phyloP scores from a whole-genome alignment of 2,888 invertebrate species.

The Drosophila merina region DNA sequence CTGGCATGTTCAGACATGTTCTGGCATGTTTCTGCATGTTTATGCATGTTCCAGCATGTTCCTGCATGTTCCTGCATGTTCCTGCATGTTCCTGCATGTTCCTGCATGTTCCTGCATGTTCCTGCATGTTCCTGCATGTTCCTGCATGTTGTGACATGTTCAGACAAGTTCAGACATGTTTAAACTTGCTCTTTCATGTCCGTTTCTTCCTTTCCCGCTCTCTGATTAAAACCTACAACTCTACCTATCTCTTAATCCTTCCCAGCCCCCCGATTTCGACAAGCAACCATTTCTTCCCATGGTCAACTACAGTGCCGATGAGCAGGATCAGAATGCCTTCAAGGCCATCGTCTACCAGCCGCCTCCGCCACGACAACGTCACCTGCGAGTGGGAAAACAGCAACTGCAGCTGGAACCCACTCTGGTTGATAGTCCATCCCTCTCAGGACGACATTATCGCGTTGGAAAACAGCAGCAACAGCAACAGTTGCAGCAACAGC shows the following conservation, averaged over 20 bases:
- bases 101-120: no score
- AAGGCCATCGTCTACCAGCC: conserved; percentile 81
- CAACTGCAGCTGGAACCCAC: conserved; percentile 76
- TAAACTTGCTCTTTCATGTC: no score
- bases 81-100: no score
- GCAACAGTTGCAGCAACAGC: conserved; percentile 23
- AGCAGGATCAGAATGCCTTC: conserved; percentile 82
- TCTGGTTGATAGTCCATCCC: conserved; percentile 24
- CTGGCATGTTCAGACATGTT: no score
- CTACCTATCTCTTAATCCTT: not conserved
- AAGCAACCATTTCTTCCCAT: conserved; percentile 88
- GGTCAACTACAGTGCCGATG: conserved; percentile 85
- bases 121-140: no score
- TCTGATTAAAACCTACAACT: not conserved
- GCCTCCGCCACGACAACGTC: conserved; percentile 43
- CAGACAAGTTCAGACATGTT: no score
- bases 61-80: no score
- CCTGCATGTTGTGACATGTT: no score
- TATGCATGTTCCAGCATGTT: no score
- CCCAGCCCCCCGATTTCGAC: conserved; percentile 84
- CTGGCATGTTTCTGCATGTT: no score
- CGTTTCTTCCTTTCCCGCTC: not conserved
- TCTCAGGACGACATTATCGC: conserved; percentile 64
- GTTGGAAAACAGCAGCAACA: conserved; percentile 59
- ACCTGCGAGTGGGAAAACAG: conserved; percentile 51